A percentile compares a stretch with the other conserved stretches of the same genome.
Conservation (phyloP, 2,888 invertebrate genomes). For the Tipula unca region DNA sequence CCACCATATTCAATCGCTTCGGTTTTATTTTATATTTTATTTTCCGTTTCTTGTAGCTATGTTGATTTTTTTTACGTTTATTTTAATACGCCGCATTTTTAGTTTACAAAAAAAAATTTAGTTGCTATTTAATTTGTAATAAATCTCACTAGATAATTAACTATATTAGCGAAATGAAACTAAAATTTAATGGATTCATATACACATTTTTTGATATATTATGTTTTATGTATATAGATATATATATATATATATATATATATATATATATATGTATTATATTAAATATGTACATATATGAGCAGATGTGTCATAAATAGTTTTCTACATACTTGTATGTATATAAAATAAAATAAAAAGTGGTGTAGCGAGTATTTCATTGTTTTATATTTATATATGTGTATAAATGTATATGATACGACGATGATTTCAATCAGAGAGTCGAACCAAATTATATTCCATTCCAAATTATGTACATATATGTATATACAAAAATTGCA, state of each 20-base stretch:
- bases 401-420: not conserved
- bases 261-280: not conserved
- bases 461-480: not conserved
- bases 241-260: too few species aligned
- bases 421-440: not conserved
- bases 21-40: not conserved
- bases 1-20: slow-evolving; percentile 4
- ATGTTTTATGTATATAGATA: not conserved
- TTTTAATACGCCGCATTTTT: not conserved
- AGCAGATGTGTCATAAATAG: slow-evolving; percentile 8
- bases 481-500: not conserved
- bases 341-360: not conserved
- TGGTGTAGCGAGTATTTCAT: not conserved
- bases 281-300: not conserved
- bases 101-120: not conserved
- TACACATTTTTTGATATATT: not conserved
- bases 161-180: not conserved
- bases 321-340: not conserved
- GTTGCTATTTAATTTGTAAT: not conserved
- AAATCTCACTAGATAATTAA: not conserved
- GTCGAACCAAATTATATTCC: not conserved
- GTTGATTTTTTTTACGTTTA: not conserved
- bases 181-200: not conserved
- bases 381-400: not conserved
- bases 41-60: not conserved